Percentiles rank a stretch among this genome's conserved stretches.
Conservation (phyloP, 1,140 invertebrate species). For the Ceratina australensis region DNA sequence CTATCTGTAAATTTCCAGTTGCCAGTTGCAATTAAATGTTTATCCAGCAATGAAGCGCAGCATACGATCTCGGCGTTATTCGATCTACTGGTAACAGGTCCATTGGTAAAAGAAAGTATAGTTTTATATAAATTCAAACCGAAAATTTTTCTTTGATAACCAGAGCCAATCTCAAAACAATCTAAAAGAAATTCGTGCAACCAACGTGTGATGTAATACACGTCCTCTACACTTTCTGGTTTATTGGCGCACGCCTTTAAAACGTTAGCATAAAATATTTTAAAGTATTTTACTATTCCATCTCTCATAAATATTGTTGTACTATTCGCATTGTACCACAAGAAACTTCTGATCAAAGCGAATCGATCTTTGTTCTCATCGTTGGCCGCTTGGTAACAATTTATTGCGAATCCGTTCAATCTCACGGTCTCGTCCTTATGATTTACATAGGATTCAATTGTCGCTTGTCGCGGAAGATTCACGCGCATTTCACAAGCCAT, state of each 20-base stretch:
- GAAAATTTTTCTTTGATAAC: constrained; percentile 81
- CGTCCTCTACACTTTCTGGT: constrained; percentile 7
- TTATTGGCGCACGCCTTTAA: constrained; percentile 50
- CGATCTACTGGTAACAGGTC: background rate
- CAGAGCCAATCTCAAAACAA: constrained; percentile 79
- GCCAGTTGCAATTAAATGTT: constrained; percentile 47
- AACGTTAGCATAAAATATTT: constrained; percentile 60
- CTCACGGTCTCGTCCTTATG: constrained; percentile 61
- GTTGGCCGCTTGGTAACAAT: constrained; percentile 52
- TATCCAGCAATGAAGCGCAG: constrained; percentile 16
- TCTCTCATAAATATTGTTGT: constrained; percentile 63
- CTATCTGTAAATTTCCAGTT: constrained; percentile 73
- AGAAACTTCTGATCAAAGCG: constrained; percentile 56
- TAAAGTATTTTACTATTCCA: constrained; percentile 66
- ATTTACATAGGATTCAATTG: constrained; percentile 41
- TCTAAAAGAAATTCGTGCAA: constrained; percentile 77
- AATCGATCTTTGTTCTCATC: constrained; percentile 41
- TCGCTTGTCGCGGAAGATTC: constrained; percentile 22
- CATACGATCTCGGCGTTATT: constrained; percentile 5
- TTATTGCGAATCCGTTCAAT: constrained; percentile 66
- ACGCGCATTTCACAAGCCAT: constrained; percentile 51
- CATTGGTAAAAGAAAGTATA: constrained; percentile 60
- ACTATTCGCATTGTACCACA: constrained; percentile 65
- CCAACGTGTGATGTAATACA: constrained; percentile 76
- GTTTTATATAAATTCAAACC: constrained; percentile 75